Conservation (phyloP, 2,113 vertebrate genomes). For the Stigmatopora nigra region DNA sequence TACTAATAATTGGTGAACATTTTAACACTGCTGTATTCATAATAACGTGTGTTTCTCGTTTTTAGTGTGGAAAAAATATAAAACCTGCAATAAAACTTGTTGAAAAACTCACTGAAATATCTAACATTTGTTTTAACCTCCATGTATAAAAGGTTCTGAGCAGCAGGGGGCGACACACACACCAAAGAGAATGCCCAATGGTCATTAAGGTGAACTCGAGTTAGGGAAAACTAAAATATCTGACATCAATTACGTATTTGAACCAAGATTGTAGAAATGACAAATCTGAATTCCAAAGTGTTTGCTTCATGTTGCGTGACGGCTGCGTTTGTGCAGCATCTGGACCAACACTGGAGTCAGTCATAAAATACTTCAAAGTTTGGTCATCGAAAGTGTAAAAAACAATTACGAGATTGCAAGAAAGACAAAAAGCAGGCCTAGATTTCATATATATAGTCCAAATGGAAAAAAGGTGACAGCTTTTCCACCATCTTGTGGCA, state of each 20-base stretch:
- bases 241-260: constrained; percentile 5
- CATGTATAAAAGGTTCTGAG: background rate
- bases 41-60: background rate
- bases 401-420: background rate
- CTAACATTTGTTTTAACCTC: too few relatives aligned
- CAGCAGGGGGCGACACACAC: background rate
- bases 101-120: background rate
- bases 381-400: background rate
- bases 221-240: background rate
- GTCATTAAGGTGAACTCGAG: background rate
- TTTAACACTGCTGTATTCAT: background rate
- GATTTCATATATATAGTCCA: background rate
- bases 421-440: background rate
- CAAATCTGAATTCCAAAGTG: background rate
- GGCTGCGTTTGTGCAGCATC: background rate
- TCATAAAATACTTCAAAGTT: background rate
- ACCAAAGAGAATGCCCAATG: background rate
- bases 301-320: constrained; percentile 7
- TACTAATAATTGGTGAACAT: background rate
- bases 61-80: background rate
- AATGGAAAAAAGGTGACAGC: background rate
- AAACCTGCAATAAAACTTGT: background rate
- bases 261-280: background rate
- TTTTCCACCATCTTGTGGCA: too few relatives aligned
- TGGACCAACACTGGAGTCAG: background rate